Conservation (phyloP, 1,140 invertebrate genomes). For the Anastrepha ludens region DNA sequence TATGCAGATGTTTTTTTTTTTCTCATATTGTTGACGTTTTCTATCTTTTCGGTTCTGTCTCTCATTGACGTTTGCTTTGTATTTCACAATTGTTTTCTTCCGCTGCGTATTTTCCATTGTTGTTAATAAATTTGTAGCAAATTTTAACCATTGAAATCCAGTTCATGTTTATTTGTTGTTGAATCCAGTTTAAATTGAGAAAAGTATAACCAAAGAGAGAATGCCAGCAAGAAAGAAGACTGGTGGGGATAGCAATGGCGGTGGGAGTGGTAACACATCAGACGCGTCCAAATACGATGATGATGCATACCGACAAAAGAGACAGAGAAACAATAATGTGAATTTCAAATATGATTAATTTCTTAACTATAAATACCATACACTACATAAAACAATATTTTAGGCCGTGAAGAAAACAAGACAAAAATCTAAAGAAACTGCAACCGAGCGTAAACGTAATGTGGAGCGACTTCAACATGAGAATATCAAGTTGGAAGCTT, state of each 20-base stretch:
- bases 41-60: not conserved
- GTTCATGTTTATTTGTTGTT: too few relatives aligned
- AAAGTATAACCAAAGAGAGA: constrained; percentile 43
- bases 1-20: not conserved
- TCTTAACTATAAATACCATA: constrained; percentile 3
- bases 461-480: constrained; percentile 65
- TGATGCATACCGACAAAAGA: constrained; percentile 68
- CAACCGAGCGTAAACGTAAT: constrained; percentile 66
- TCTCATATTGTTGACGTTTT: not conserved
- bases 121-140: not conserved
- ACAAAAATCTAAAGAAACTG: constrained; percentile 68
- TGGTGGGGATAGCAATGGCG: not conserved
- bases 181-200: not conserved
- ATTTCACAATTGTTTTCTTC: constrained; percentile 32
- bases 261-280: constrained; percentile 36
- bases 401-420: constrained; percentile 71
- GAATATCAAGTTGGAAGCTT: constrained; percentile 61
- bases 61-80: not conserved
- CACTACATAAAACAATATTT: constrained; percentile 41
- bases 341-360: constrained; percentile 49
- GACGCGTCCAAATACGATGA: constrained; percentile 58
- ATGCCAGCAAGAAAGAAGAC: constrained; percentile 46
- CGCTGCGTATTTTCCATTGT: constrained; percentile 5
- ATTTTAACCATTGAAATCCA: too few relatives aligned
- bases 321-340: constrained; percentile 72